These are phyloP conservation scores for Bradynema listronoti DNA, from an alignment of 1,140 invertebrate species.

Conservation along the genomic window DNA sequence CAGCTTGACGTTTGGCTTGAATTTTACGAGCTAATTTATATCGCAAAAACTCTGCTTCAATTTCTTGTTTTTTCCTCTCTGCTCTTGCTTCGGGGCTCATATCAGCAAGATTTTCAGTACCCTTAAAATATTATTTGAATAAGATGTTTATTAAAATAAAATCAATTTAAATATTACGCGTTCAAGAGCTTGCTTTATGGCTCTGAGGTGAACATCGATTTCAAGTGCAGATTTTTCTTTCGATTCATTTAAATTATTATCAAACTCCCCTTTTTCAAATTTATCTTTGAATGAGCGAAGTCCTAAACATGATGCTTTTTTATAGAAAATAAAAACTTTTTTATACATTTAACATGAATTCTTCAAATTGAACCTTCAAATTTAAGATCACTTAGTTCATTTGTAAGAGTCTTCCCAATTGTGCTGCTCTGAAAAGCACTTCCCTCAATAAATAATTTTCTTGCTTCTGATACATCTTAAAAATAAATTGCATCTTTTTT, in stretches of 20 bases:
- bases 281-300: conserved; percentile 51
- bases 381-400: too few species aligned
- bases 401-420: too few species aligned
- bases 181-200: conserved; percentile 8
- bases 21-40: conserved; percentile 54
- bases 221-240: conserved; percentile 53
- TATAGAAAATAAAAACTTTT: conserved; percentile 2
- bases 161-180: background rate
- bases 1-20: conserved; percentile 18
- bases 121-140: background rate
- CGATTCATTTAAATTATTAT: conserved; percentile 29
- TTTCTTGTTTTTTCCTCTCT: conserved; percentile 54
- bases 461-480: too few species aligned
- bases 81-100: conserved; percentile 57
- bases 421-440: too few species aligned
- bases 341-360: too few species aligned
- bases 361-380: too few species aligned
- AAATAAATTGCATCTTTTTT: too few species aligned
- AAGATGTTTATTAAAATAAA: background rate
- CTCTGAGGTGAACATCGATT: conserved; percentile 20
- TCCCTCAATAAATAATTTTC: too few species aligned
- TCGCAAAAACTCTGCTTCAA: conserved; percentile 55
- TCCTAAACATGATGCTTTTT: conserved; percentile 30
- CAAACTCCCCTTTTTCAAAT: conserved; percentile 50
- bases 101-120: conserved; percentile 13